Base-by-base conservation (phyloP, 1,140 invertebrate genomes). In the Neodiprion pinetum region DNA sequence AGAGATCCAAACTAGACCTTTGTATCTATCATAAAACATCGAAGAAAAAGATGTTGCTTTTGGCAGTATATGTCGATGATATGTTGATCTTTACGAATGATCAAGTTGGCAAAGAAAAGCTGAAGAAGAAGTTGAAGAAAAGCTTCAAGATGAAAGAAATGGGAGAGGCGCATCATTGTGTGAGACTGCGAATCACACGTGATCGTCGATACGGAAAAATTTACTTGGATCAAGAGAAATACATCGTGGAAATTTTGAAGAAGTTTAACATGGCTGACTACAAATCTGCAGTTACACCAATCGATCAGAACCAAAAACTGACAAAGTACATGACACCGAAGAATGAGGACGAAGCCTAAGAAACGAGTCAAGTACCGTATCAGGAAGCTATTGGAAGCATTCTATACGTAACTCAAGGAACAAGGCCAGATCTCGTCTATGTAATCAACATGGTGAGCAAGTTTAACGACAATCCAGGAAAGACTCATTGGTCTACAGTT, bases 11-110 rank as follows among this genome's bases (percentile, higher is more conserved):
- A 70, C 70, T 76, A 50, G 81, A 86, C 72, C 76, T 77, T 50
- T 85, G 82, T 82, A 9, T 87, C 23, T 84, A 86, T 78, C 76
- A 71, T 50, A 80, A 77, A 61, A 72, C 66, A n/a, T 65, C 69
- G 47, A 28, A 76, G 9, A 61, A 77, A 14, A 78, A 77, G 21
- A 79, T 77, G n/a, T 70, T 80, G 8, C 75, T 82, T 74, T 65
- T 85, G 11, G 77, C 80, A 11, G 67, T 84, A 2, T 86, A 87
- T 80, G 84, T 87, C n/a, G 86, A 86, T 69, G 83, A 86, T 74
- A 77, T 85, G 28, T 70, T 86, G 23, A 77, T 86, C 61, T 80
- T 82, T 70, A 79, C 78, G 40, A 85, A 82, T 76, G 67, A 74
- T 48, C 49, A 65, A 9, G 50, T 70, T 21, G 72, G 71, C 9